Evolutionary conservation across 2,113 vertebrate species (phyloP), one percentile per base, ranked within the genome.

Genomic region (Scomber colias): DNA sequence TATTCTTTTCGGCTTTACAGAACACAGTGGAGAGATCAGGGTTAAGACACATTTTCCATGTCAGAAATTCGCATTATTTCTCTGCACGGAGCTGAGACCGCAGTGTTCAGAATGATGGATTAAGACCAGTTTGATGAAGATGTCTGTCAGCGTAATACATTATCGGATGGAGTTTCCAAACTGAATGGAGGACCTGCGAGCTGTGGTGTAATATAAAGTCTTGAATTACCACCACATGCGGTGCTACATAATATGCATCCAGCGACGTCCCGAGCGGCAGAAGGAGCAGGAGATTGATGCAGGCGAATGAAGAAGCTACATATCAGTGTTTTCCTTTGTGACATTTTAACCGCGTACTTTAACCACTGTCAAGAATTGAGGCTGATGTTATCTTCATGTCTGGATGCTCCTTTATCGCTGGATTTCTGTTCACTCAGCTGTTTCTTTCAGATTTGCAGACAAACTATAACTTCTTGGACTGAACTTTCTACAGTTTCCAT

Each of bases 91-190:
- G 83, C 13, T 6, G 31, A 63, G 30, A 30, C 69, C 45, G 31
- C 85, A 79, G 72, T 65, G 63, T 75, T 80, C 49, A 11, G 5
- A 69, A 31, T 91, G 86, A 91, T 89, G 77, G 86, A 91, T 90
- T 63, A 48, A 27, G 67, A 84, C 56, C 57, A 44, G 71, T 75
- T 78, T 89, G 91, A 90, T 85, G 81, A 82, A 86, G 81, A 80
- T 53, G 87, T 87, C 86, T 89, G 83, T 85, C 89, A 88, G 81
- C 19, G 17, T 74, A 85, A 85, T 70, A 51, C 67, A 81, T 84
- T 71, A 81, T 57, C n/a, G 3, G 70, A 73, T 19, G 24, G 79
- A 81, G 73, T 66, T 46, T 65, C 50, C 54, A 55, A 49, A 77
- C 44, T 75, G 73, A 88, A 87, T 68, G 85, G 72, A 53, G 56